Base-by-base conservation (phyloP, 2,113 vertebrate species). In the Prochilodus magdalenae region DNA sequence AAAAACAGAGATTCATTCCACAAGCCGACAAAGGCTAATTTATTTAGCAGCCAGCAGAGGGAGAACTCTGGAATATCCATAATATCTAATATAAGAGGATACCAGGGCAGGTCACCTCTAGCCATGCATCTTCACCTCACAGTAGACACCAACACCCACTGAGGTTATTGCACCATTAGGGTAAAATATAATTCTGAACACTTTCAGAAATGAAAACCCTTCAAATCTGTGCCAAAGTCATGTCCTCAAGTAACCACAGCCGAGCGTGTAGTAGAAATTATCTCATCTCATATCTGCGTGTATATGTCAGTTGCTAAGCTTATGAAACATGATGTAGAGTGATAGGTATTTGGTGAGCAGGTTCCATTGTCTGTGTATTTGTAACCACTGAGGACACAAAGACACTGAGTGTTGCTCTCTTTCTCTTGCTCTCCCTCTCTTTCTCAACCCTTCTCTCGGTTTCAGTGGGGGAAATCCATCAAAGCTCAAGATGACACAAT, bases 391-490 rank as follows among this genome's bases (percentile, higher is more conserved):
- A 80, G 59, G 79, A 73, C 29, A 71, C 55, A 51, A 53, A 55
- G 67, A 27, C 40, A 57, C 29, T 63, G 49, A 16, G 49, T 81
- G 86, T 73, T 10, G 24, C 33, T 33, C 30, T 36, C 63, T 20
- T 15, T 71, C 36, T 53, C 53, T 22, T 44, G 59, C 33, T 44
- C 53, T 22, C 66, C 14, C 65, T 18, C 65, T 22, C 65, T 33
- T 29, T 29, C 30, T 15, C 77, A 67, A 77, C 79, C 87, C 69
- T 47, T 18, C 51, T 70, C 20, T n/a, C 57, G 77, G 69, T 27
- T 83, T 86, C 70, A 78, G 22, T 24, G 67, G 24, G 67, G 82
- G 70, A 77, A 89, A 87, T 88, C 86, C 66, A 75, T 76, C 55
- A 81, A 62, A 74, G 51, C 57, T 65, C 40, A 47, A 18, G 77